Conservation (phyloP, 2,113 vertebrate species). For the Cebus imitator region DNA sequence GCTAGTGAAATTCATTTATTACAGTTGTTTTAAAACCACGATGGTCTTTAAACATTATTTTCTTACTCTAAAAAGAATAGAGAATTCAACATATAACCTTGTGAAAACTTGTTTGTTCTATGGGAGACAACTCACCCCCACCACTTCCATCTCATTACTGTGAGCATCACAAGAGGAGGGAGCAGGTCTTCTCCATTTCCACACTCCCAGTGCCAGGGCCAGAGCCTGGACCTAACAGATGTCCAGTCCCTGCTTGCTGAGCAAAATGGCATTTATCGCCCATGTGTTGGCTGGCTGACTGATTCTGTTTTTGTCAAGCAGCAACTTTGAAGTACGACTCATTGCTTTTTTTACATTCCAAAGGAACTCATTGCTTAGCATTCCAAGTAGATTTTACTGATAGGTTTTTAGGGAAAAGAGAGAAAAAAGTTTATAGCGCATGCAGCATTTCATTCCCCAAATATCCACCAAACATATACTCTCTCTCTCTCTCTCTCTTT, state of each 20-base stretch:
- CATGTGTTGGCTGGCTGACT: accelerated
- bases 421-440: not conserved
- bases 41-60: not conserved
- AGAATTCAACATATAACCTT: not conserved
- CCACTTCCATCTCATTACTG: accelerated
- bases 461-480: not conserved
- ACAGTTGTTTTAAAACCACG: not conserved
- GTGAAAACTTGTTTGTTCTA: not conserved
- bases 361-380: no score
- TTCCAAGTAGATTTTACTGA: not conserved
- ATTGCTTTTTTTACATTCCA: not conserved
- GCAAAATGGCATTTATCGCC: not conserved
- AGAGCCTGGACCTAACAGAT: not conserved
- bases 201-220: accelerated
- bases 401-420: not conserved
- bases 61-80: not conserved
- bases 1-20: not conserved
- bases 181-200: not conserved
- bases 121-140: not conserved
- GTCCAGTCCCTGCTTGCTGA: not conserved
- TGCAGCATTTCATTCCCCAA: not conserved
- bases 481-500: not conserved
- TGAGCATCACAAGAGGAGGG: not conserved
- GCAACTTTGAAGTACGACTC: not conserved
- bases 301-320: not conserved